Conservation (phyloP, 2,113 vertebrate species). For the Pituophis catenifer region DNA sequence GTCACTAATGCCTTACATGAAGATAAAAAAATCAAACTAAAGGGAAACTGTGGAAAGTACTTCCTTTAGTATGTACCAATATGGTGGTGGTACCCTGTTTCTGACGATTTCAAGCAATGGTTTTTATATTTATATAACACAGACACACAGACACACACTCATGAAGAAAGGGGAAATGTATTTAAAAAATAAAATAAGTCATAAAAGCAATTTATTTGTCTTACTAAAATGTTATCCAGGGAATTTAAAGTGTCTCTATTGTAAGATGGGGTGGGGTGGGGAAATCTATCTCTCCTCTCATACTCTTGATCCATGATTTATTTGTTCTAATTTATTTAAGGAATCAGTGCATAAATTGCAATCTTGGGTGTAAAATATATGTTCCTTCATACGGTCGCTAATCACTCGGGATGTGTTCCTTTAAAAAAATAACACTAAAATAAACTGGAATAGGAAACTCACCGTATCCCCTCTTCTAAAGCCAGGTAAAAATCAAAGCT, state of each 20-base stretch:
- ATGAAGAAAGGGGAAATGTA: conserved; percentile 27
- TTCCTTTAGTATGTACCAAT: background rate
- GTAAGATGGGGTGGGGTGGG: background rate
- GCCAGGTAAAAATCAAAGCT: background rate
- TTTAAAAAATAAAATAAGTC: conserved; percentile 27
- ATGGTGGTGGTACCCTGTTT: background rate
- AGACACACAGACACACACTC: background rate
- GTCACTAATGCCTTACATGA: conserved; percentile 60
- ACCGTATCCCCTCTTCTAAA: background rate
- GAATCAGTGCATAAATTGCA: background rate
- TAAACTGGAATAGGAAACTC: background rate
- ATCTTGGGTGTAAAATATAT: background rate
- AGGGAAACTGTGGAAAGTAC: conserved; percentile 21
- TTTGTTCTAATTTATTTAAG: background rate
- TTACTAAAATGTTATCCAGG: background rate
- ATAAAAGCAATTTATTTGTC: background rate
- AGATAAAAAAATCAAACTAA: background rate
- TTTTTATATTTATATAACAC: background rate
- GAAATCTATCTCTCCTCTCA: background rate
- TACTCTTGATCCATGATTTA: background rate
- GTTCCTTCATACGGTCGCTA: background rate
- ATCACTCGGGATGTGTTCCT: background rate
- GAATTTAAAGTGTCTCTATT: background rate
- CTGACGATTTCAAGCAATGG: background rate
- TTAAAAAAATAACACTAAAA: background rate